Evolutionary conservation across 64 coral and sea anemone species (phyloP), one percentile per base, ranked within the genome.

Genomic region (Pachyseris speciosa): DNA sequence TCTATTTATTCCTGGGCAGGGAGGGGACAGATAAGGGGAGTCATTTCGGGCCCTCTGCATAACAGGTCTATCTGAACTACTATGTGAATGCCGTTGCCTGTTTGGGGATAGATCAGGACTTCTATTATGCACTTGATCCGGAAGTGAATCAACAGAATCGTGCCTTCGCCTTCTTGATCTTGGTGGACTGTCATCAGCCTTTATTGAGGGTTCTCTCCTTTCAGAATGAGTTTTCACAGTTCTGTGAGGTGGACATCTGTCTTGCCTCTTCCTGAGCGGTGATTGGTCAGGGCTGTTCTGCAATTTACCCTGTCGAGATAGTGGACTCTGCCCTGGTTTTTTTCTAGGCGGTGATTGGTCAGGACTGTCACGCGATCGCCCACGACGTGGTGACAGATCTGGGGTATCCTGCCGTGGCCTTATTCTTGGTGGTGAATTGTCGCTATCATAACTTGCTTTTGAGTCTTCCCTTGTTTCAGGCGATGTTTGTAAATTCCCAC

Each of bases 311-410:
- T 89, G 47, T 27, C 20, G 72, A 37, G 93, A 94, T 29, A 86
- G 90, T 78, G 69, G 30, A 57, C 90, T 72, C 38, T 41, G 43
- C 36, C 58, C 61, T 42, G 40, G 60, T 27, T 78, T 80, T 37
- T 68, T 86, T 19, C 38, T 80, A 22, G 69, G 70, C 43, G 70
- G 86, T 15, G 69, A 79, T 31, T 60, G 39, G 72, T 92, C 87
- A 58, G 61, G 85, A 15, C 44, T 48, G 36, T 85, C 64, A 65
- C 39, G 72, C 24, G 57, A 37, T 36, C 34, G 12, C 43, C 77
- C 63, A 57, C 97, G 47, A 29, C 20, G 79, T 40, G 93, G 97
- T 29, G 90, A 93, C 69, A 83, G 67, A 70, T 99, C 85, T 50
- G 96, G 88, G 33, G 90, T 86, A 69, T 91, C 80, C 64, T 87